Base-by-base conservation (phyloP, 2,888 invertebrate genomes). In the Spodoptera littoralis region DNA sequence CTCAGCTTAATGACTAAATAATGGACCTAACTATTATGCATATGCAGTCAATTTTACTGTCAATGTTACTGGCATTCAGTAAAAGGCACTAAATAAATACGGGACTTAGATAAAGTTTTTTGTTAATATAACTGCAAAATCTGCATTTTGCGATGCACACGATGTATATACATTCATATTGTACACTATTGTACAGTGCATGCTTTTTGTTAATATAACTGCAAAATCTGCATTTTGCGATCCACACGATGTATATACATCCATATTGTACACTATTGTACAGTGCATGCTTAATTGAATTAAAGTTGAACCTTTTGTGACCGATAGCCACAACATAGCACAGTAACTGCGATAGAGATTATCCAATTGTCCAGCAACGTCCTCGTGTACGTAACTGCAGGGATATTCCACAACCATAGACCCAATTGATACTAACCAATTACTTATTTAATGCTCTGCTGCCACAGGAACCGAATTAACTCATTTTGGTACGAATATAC, bases 401-500 rank as follows among this genome's bases (percentile, higher is more conserved):
- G 56, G 57, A 61, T 67, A 65, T 66, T 66, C 72, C 51, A 71
- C 63, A 73, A 61, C 58, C 27, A 44, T 50, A 58, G 44, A 55
- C 64, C 60, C 61, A 68, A 68, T 74, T 76, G 73, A 65, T 49
- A 53, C 45, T 5, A 55, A 67, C 43, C 69, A 76, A 61, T 78
- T 67, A 67, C 53, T 66, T 67, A 67, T 51, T 66, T 49, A 58
- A 60, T 49, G 47, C 50, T 22, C 45, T 30, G 18, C 53, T 30
- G 18, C 53, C 54, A 59, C 52, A 55, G 63, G 53, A 73, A 73
- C 55, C 36, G 12, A 45, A 56, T 53, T 47, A 62, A 66, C 52
- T 46, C 56, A 62, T 77, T 74, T 70, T 65, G 22, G 49, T 63
- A 41, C 18, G 43, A 47, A 42, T 36, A 48, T 30, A 48, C 22